Conservation (phyloP, 2,888 invertebrate genomes). For the Cryptus viduatorius region DNA sequence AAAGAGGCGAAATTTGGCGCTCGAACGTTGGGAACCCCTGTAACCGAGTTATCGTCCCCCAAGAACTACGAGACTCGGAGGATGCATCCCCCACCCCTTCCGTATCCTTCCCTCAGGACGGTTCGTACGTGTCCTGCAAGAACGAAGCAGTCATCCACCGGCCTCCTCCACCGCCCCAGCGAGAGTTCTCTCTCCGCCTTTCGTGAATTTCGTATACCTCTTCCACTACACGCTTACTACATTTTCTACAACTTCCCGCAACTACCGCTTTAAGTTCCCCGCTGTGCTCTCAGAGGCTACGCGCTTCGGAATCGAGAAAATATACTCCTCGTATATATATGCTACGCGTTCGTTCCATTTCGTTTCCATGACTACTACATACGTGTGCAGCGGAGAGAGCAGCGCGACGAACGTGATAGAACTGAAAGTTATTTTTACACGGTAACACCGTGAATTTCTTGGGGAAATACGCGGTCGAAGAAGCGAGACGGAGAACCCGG, state of each 20-base stretch:
- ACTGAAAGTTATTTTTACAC: constrained; percentile 52
- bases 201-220: constrained; percentile 16
- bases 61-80: constrained; percentile 66
- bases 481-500: not conserved
- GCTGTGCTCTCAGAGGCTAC: constrained; percentile 43
- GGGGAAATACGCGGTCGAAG: not conserved
- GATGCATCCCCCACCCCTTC: constrained; percentile 75
- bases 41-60: constrained; percentile 81
- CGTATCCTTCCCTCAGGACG: constrained; percentile 73
- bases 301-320: constrained; percentile 75
- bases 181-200: constrained; percentile 11
- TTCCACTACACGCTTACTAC: constrained; percentile 18
- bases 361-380: constrained; percentile 78
- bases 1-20: constrained; percentile 42
- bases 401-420: constrained; percentile 25
- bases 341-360: constrained; percentile 72
- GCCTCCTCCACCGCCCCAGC: constrained; percentile 3
- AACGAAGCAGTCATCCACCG: constrained; percentile 64
- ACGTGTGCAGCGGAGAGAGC: constrained; percentile 59
- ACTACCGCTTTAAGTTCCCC: constrained; percentile 71
- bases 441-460: constrained; percentile 49
- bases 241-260: constrained; percentile 43
- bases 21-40: constrained; percentile 77
- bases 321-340: constrained; percentile 44
- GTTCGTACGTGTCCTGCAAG: constrained; percentile 79